Conservation (phyloP, 92 coral and sea anemone species). For the Actinernus sp. region DNA sequence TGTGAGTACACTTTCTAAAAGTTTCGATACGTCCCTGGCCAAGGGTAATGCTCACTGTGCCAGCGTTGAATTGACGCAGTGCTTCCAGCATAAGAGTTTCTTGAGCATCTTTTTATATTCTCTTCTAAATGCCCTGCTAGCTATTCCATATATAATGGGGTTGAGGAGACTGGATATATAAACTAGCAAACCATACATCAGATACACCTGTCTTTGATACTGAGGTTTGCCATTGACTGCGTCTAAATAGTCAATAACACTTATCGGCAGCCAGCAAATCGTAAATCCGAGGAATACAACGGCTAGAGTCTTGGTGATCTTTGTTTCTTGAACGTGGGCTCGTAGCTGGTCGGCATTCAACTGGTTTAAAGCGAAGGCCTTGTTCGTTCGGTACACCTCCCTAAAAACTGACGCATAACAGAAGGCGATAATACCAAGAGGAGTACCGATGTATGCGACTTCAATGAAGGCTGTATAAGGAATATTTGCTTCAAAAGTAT, state of each 20-base stretch:
- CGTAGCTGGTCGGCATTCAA: slow-evolving; percentile 23
- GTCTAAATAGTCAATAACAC: slow-evolving; percentile 58
- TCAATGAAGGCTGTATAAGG: slow-evolving; percentile 55
- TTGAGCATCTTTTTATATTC: slow-evolving; percentile 50
- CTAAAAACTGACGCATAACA: slow-evolving; percentile 54
- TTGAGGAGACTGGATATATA: slow-evolving; percentile 63
- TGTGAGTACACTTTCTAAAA: too few relatives aligned
- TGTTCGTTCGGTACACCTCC: slow-evolving; percentile 23
- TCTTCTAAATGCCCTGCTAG: slow-evolving; percentile 64
- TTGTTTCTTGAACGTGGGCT: slow-evolving; percentile 67
- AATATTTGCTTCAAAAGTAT: slow-evolving; percentile 51
- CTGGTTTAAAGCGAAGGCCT: slow-evolving; percentile 15
- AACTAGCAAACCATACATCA: slow-evolving; percentile 57
- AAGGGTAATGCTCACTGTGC: too few relatives aligned
- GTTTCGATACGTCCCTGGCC: too few relatives aligned
- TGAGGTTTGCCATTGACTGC: slow-evolving; percentile 43
- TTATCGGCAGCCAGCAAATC: slow-evolving; percentile 74
- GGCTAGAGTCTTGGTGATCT: slow-evolving; percentile 70
- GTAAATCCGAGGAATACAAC: slow-evolving; percentile 70
- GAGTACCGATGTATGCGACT: slow-evolving; percentile 36
- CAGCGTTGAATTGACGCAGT: too few relatives aligned
- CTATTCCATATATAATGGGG: slow-evolving; percentile 76
- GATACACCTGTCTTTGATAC: slow-evolving; percentile 55
- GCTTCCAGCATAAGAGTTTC: too few relatives aligned
- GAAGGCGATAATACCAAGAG: slow-evolving; percentile 26